A percentile compares a stretch with the other conserved stretches of the same genome.
These are phyloP conservation scores for Diarsia dahlii DNA, from an alignment of 2,888 invertebrate genomes.

Conservation along the genomic window DNA sequence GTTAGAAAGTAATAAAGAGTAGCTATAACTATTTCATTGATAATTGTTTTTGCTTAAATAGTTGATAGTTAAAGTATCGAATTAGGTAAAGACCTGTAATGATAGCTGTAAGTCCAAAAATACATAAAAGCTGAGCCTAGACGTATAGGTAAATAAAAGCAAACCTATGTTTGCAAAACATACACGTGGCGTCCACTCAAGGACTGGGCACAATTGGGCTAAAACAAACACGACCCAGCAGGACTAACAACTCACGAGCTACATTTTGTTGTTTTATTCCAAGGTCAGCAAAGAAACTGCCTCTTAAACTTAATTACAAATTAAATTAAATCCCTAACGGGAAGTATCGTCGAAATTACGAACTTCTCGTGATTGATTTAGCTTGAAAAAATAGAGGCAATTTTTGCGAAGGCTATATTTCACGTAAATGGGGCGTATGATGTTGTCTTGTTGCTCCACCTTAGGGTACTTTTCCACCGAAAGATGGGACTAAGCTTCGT, in stretches of 20 bases:
- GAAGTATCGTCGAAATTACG: constrained; percentile 39
- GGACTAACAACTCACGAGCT: constrained; percentile 19
- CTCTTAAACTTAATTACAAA: constrained; percentile 60
- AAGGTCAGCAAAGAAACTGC: constrained; percentile 50
- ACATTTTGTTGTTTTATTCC: constrained; percentile 25
- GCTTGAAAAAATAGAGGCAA: constrained; percentile 40
- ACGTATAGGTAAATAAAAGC: too few relatives aligned
- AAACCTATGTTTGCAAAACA: not conserved
- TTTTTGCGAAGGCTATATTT: constrained; percentile 51
- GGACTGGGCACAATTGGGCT: not conserved
- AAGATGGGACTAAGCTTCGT: too few relatives aligned
- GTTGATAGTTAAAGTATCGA: not conserved
- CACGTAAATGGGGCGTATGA: constrained; percentile 49
- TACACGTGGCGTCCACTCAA: not conserved
- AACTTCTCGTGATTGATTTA: constrained; percentile 54
- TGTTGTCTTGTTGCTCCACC: constrained; percentile 45
- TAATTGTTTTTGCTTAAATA: not conserved
- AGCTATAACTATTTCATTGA: not conserved
- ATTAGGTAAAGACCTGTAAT: not conserved
- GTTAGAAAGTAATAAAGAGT: not conserved
- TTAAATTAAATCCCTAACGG: constrained; percentile 42
- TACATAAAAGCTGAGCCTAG: not conserved
- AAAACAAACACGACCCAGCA: constrained; percentile 23
- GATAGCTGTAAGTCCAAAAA: not conserved
- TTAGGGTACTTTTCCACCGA: not conserved